Evolutionary conservation across 2,113 vertebrate species (phyloP), one percentile per base, ranked within the genome.

Genomic region (Numenius arquata): DNA sequence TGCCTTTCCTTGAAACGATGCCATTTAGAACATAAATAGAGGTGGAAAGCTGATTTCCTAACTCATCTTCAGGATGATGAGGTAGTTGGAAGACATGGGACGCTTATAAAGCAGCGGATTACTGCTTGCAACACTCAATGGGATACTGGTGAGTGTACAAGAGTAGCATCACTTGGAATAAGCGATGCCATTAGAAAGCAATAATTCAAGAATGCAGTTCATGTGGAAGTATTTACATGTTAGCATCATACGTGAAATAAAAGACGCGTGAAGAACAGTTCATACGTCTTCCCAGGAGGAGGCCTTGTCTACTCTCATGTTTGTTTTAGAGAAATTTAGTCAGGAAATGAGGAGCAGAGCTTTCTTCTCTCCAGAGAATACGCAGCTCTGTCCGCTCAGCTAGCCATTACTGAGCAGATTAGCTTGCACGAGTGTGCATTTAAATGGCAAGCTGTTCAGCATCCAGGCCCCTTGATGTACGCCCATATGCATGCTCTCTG

Each of bases 1-100:
- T 61, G 62, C 76, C 88, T 76, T 92, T 68, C 83, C 82, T 72
- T 81, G 71, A 76, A 89, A 83, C 73, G 72, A 52, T 52, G 66
- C 92, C 84, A 52, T 81, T 75, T 91, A 91, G 85, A 91, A 79
- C 85, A 87, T 58, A 75, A 71, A 65, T 29, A 78, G 76, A 89
- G 83, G 95, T 85, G 90, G 67, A 90, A 95, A 90, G 74, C 74
- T 83, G 87, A 93, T 70, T 95, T 97, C 85, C 91, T 92, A 96
- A 89, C 86, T 97, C 91, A 80, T 96, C 34, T 73, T 92, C 89
- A 88, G 88, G 86, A 91, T 3, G 88, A 95, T 96, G 98, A 98
- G 97, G 97, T 98, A 98, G 97, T 81, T 98, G 97, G 94, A 97
- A 97, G 89, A 97, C 88, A 89, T 34, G 14, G 50, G 84, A 90